Base-by-base conservation (phyloP, 2,888 invertebrate genomes). In the Trisateles emortualis region DNA sequence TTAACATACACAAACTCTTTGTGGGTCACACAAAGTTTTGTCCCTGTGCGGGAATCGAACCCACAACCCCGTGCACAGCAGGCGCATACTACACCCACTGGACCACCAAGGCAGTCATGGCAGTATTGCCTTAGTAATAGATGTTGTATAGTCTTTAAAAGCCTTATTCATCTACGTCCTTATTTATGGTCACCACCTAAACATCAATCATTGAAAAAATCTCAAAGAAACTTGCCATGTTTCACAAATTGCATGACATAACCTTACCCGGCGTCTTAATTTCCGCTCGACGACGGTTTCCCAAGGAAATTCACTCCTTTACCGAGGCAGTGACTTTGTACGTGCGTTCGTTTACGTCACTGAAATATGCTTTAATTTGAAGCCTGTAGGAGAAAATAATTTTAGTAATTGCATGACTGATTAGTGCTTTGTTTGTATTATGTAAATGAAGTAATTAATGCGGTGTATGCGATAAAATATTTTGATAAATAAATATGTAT, bases 231-330 rank as follows among this genome's bases (percentile, higher is more conserved):
- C 54, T 29, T 44, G 26, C 5, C 33, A 13, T 40, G 16, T 47
- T 35, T 24, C 10, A 22, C 36, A 24, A 36, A 38, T 41, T 57
- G 53, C 60, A 52, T 55, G 60, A 52, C 36, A 8, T 59, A 61
- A 72, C 72, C 58, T 70, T 62, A 56, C 19, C 32, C 46, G 63
- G 70, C 68, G 73, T 69, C 68, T 72, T 73, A 76, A 77, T 77
- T 77, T 76, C 77, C 77, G 77, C 58, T 46, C 54, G 42, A 29
- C 9, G 55, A 59, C 53, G 38, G 35, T 49, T 57, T 46, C 52
- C 45, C 13, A 52, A 64, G 75, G 65, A 76, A 74, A 76, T 71
- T 71, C 56, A 61, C 59, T 61, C 60, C 67, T 62, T 60, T 56
- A 38, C 57, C 54, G 52, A 64, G 51, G 39, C 24, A 42, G 54